phyloP scores from a whole-genome alignment of 2,797 vertebrate species.

The Oreochromis grahami region DNA sequence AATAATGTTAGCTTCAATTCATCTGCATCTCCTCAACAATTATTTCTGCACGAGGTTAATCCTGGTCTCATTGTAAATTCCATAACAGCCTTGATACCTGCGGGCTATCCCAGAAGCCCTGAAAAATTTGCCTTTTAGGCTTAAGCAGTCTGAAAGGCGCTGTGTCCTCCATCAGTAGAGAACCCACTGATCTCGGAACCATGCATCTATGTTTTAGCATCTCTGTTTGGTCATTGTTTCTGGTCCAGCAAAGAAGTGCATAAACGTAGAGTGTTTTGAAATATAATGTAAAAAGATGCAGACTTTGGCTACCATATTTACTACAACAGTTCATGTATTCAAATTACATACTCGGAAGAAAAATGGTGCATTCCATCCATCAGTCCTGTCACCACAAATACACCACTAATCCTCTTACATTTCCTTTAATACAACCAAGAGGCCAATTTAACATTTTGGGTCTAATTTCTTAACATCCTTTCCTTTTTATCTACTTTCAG shows the following conservation, averaged over 20 bases:
- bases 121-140: not conserved
- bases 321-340: not conserved
- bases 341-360: not conserved
- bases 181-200: not conserved
- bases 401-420: not conserved
- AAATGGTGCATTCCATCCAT: not conserved
- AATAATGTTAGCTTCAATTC: not conserved
- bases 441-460: accelerated
- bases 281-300: not conserved
- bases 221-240: accelerated
- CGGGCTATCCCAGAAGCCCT: not conserved
- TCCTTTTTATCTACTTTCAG: not conserved
- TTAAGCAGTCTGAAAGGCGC: not conserved
- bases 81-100: not conserved
- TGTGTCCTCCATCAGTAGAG: not conserved
- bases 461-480: not conserved
- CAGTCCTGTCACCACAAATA: not conserved
- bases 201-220: accelerated
- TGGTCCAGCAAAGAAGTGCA: not conserved
- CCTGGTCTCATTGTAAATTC: not conserved
- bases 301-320: not conserved
- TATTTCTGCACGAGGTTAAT: not conserved
- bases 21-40: not conserved
- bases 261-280: accelerated
- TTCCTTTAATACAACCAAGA: not conserved